Evolutionary conservation across 2,888 invertebrate genomes (phyloP), one percentile per base, ranked within the genome.

Genomic region (Maniola hyperantus): DNA sequence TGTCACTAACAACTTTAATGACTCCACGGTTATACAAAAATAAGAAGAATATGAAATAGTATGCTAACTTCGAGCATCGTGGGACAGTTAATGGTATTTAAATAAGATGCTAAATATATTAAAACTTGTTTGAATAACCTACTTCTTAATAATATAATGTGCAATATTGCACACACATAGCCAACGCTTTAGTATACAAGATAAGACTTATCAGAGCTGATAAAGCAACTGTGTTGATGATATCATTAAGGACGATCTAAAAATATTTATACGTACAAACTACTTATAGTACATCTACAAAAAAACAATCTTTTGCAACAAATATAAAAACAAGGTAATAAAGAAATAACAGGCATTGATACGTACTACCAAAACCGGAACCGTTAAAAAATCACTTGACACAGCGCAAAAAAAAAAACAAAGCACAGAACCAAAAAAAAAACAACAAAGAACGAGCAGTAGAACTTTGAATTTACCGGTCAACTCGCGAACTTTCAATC

Each of bases 141-240:
- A 60, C 58, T 65, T 66, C 64, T 66, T 57, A 64, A 44, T 48
- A 59, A 76, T 79, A 78, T 79, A 79, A 80, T 80, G 80, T 84
- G 82, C 81, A 84, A 79, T 79, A 77, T 78, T 77, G 74, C 73
- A 77, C 79, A 79, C 82, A 77, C 81, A 83, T 76, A 78, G 72
- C 80, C 74, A 76, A 78, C 75, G 72, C 79, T 80, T 72, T 71
- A 80, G n/a, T 20, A 42, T 20, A 78, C 67, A 71, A 76, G 89
- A 90, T 89, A 89, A 88, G 76, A 76, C 78, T 85, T 89, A 91
- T 91, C 91, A 83, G 78, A 70, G 77, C 70, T 75, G 89, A 91
- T 91, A 91, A 87, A 86, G 84, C 84, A 88, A 90, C 89, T 88
- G 83, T 85, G 84, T 84, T 87, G 86, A 82, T 82, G 83, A 87